Conservation (phyloP, 2,797 vertebrate genomes). For the Petrocephalus schoutedeni region DNA sequence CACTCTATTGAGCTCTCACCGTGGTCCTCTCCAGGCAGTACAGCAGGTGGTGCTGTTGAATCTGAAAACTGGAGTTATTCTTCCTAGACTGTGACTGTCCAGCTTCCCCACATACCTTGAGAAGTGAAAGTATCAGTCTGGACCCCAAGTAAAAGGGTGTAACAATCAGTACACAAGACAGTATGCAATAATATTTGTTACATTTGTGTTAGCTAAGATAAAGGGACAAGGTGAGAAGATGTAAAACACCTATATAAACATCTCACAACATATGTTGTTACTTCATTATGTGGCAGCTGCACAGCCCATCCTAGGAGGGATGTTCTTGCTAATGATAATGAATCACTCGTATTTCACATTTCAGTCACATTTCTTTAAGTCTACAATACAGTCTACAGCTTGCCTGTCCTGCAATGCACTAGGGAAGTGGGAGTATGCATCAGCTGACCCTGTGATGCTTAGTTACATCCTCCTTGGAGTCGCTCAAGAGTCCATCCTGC, state of each 20-base stretch:
- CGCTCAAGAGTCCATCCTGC: slow-evolving; percentile 64
- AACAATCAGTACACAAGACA: not conserved
- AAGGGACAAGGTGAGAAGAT: no score
- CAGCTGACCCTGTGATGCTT: not conserved
- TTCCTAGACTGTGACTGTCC: slow-evolving; percentile 58
- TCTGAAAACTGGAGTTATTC: not conserved
- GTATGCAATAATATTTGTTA: not conserved
- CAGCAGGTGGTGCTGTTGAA: slow-evolving; percentile 87
- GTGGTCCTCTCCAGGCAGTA: slow-evolving; percentile 95
- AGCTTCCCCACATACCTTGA: slow-evolving; percentile 78
- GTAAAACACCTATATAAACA: no score
- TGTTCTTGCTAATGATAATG: not conserved
- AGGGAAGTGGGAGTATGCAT: not conserved
- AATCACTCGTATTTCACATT: not conserved
- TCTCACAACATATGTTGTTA: not conserved
- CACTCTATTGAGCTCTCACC: slow-evolving; percentile 48
- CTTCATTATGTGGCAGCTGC: not conserved
- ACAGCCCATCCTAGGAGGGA: not conserved
- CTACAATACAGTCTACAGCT: not conserved
- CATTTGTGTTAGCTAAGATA: not conserved
- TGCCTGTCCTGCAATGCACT: not conserved
- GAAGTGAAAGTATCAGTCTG: slow-evolving; percentile 42
- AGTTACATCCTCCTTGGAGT: slow-evolving; percentile 56
- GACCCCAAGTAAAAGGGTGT: not conserved
- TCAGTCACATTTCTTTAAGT: not conserved